Conservation (phyloP, 2,888 invertebrate genomes). For the Morpho deidamia region DNA sequence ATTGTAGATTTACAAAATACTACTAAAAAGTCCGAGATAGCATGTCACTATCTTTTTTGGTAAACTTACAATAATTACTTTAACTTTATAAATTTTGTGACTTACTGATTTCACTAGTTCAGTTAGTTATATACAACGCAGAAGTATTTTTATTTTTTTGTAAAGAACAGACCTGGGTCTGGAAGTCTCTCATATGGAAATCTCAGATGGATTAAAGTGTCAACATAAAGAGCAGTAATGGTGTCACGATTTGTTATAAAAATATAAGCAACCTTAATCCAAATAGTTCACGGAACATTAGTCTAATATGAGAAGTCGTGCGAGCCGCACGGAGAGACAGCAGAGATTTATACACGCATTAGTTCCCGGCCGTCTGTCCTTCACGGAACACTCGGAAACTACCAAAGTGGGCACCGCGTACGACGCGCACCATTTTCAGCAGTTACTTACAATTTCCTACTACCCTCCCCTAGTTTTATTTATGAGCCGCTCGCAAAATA, state of each 20-base stretch:
- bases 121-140: no score
- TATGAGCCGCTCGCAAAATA: slow-evolving; percentile 59
- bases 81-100: no score
- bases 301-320: slow-evolving; percentile 15
- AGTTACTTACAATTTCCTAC: slow-evolving; percentile 58
- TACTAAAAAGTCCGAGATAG: no score
- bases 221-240: no score
- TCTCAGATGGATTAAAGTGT: no score
- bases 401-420: slow-evolving; percentile 24
- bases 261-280: slow-evolving; percentile 12
- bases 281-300: slow-evolving; percentile 21
- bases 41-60: no score
- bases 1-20: no score
- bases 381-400: slow-evolving; percentile 28
- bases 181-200: no score
- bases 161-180: no score
- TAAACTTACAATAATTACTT: no score
- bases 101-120: no score
- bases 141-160: no score
- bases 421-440: slow-evolving; percentile 39
- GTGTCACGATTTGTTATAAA: background rate
- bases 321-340: slow-evolving; percentile 17
- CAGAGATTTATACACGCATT: slow-evolving; percentile 27
- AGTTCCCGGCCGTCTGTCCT: slow-evolving; percentile 28
- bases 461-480: slow-evolving; percentile 42